These are phyloP conservation scores for Myrmophylax atrothorax DNA, from an alignment of 2,113 vertebrate genomes.

Conservation along the genomic window DNA sequence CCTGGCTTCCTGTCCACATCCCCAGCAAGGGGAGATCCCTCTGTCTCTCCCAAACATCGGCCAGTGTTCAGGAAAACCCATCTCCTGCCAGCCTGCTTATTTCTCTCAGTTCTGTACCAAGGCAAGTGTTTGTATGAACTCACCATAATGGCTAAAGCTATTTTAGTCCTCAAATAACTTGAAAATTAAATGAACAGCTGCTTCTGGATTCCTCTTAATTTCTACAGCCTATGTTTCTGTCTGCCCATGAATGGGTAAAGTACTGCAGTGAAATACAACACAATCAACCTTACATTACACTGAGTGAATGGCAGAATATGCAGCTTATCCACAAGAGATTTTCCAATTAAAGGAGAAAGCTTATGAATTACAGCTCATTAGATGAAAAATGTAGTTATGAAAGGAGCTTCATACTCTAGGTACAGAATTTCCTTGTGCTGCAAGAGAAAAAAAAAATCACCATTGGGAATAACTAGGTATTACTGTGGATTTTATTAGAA, in stretches of 20 bases:
- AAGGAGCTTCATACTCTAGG: constrained; percentile 32
- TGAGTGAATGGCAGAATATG: constrained; percentile 38
- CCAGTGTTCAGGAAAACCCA: background rate
- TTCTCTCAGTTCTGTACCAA: background rate
- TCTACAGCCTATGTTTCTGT: constrained; percentile 4
- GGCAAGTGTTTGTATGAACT: background rate
- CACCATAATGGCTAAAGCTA: constrained; percentile 21
- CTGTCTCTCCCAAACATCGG: background rate
- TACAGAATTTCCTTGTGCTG: background rate
- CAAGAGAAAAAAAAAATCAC: background rate
- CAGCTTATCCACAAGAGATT: constrained; percentile 54
- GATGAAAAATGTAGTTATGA: constrained; percentile 33
- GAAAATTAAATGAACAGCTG: constrained; percentile 56
- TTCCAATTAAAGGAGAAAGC: constrained; percentile 53
- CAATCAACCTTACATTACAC: constrained; percentile 35
- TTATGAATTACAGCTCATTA: constrained; percentile 62
- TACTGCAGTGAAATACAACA: background rate
- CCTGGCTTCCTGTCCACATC: background rate
- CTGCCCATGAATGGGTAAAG: constrained; percentile 5
- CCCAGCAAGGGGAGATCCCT: background rate
- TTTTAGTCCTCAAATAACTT: constrained; percentile 40
- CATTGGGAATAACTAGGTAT: background rate
- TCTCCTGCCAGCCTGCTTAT: background rate
- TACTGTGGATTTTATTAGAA: constrained; percentile 9
- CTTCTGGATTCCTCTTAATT: constrained; percentile 51